Base-by-base conservation (phyloP, 2,797 vertebrate species). In the Austrolebias charrua region DNA sequence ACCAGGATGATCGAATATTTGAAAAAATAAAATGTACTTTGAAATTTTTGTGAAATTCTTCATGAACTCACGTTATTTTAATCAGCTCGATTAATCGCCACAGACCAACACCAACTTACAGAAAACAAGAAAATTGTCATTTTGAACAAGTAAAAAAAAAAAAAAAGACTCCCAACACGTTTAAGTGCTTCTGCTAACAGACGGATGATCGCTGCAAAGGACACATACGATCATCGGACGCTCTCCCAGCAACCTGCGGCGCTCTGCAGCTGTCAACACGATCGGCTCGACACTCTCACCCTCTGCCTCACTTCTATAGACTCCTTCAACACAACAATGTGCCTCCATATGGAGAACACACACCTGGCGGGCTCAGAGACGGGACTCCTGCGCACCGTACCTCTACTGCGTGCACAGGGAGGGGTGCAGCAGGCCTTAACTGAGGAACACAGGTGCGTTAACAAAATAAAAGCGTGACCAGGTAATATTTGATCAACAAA, bases 121-220 rank as follows among this genome's bases (percentile, higher is more conserved):
- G 12, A n/a, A 48, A n/a, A 5, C 1, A 4, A 15, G 29, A 4
- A 33, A 29, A 14, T 45, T 43, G 19, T 13, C 24, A 55, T 58
- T 48, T 43, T 51, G 46, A 61, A 15, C 5, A 4, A 38, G 15
- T 20, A 38, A 55, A 57, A 67, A 51, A 44, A 42, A 55, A 57
- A 67, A 51, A 44, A 18, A 69, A 67, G 64, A 76, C 46, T n/a
- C n/a, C n/a, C 4, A 45, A 60, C 60, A 13, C 3, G 56, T 77
- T 67, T 81, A 84, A 88, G 85, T 83, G 84, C 85, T 47, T 58
- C 66, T 77, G 86, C 75, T 78, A 90, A 90, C 77, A 87, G 86
- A 90, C 62, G 75, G 75, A 57, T 56, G 13, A 43, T 2, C 53
- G 65, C 6, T 11, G 52, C 62, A 44, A 57, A 1, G 52, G 63